A percentile compares a stretch with the other conserved stretches of the same genome.
phyloP scores from a whole-genome alignment of 2,113 vertebrate species.

The Corynorhinus townsendii region DNA sequence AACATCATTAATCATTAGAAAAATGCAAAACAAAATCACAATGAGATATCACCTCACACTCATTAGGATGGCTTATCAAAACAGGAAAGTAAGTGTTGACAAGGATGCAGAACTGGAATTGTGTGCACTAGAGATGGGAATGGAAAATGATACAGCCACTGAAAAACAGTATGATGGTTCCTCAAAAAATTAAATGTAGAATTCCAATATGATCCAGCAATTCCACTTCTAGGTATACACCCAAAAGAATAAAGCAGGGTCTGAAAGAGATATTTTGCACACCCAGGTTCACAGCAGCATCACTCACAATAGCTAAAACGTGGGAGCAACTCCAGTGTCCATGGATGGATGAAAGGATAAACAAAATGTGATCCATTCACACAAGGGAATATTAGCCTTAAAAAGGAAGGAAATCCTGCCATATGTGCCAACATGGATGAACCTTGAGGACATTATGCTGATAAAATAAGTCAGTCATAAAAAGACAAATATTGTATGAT shows the following conservation, averaged over 20 bases:
- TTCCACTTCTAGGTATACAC: not conserved
- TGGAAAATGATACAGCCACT: not conserved
- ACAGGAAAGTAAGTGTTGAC: not conserved
- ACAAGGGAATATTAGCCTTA: not conserved
- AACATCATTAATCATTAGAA: no score
- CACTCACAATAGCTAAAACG: rapidly evolving
- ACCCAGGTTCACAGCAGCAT: not conserved
- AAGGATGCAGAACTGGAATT: not conserved
- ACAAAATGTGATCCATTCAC: not conserved
- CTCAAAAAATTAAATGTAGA: not conserved
- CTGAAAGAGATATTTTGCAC: not conserved
- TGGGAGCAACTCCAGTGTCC: not conserved
- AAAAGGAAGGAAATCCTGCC: not conserved
- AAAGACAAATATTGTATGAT: not conserved
- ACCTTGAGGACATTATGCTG: not conserved
- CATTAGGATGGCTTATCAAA: not conserved
- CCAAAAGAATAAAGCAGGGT: not conserved
- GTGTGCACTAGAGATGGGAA: not conserved
- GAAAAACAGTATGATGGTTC: not conserved
- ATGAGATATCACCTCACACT: not conserved
- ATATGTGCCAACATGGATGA: rapidly evolving
- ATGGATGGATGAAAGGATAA: rapidly evolving
- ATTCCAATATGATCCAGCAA: not conserved
- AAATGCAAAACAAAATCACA: not conserved
- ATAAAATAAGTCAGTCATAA: not conserved